These are phyloP conservation scores for Lacerta viridis DNA, from an alignment of 2,797 vertebrate genomes.

Conservation along the genomic window DNA sequence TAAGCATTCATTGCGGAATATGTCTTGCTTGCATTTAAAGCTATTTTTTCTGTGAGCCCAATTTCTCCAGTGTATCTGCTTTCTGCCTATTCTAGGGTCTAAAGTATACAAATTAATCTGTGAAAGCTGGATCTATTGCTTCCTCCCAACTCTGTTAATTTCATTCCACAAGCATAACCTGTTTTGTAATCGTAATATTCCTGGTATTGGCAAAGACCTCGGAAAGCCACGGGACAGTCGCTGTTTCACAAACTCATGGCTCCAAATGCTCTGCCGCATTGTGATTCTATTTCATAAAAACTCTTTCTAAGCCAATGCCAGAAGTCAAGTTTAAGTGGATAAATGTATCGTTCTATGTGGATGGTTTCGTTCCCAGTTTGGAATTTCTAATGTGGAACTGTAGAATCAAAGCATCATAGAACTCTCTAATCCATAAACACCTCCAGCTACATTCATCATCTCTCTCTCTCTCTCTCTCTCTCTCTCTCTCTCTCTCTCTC, in stretches of 20 bases:
- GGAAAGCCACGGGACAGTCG: not conserved
- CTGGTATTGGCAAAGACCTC: not conserved
- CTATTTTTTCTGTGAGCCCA: not conserved
- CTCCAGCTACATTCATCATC: not conserved
- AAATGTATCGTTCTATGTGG: not conserved
- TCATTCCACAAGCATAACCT: not conserved
- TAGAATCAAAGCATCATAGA: not conserved
- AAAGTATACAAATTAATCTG: not conserved
- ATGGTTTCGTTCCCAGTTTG: too few relatives aligned
- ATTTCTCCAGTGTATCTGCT: not conserved
- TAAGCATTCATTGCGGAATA: not conserved
- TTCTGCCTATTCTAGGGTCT: not conserved
- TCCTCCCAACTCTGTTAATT: not conserved
- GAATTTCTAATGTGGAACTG: too few relatives aligned
- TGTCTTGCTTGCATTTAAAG: not conserved
- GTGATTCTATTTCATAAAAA: not conserved
- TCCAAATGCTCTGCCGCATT: too few relatives aligned
- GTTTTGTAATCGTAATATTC: not conserved
- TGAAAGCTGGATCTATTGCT: not conserved
- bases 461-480: too few relatives aligned
- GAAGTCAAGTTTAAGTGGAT: slow-evolving; percentile 11
- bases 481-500: too few relatives aligned
- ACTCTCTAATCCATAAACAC: not conserved
- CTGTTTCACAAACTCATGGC: not conserved
- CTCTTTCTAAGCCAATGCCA: not conserved